Evolutionary conservation across 2,797 vertebrate species (phyloP), one percentile per base, ranked within the genome.

Genomic region (Pangasius macronema): DNA sequence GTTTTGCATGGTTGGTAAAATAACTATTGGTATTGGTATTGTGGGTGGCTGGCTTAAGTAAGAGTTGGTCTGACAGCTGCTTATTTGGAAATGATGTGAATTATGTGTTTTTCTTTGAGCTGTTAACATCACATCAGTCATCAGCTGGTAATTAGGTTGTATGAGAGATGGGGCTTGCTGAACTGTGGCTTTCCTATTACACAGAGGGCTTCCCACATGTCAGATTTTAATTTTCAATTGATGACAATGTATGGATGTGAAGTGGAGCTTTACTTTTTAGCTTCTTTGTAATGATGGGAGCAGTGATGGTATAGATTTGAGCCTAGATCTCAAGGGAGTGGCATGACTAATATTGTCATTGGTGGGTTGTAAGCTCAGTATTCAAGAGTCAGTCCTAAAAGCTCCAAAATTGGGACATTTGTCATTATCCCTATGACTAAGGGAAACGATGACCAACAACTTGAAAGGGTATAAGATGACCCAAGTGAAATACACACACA

Each of bases 61-160:
- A 61, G 5, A 36, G 51, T 55, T 70, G 36, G 65, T 59, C 73
- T 84, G 81, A 67, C 70, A 83, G 11, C 18, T 84, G 55, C 42
- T 87, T 63, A 57, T 87, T 83, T 65, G 75, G 63, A 67, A 68
- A 88, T 85, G 30, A 81, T 61, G 24, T 70, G 73, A 77, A 49
- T 85, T 76, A 27, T 65, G n/a, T 79, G 42, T 39, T 63, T 85
- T 84, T 73, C 30, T 81, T 51, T 53, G 63, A 68, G 49, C 75
- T 49, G 53, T 61, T 81, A 70, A 70, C 75, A 27, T 79, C 63
- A 59, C 42, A 46, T 85, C 77, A 73, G 76, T 85, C 77, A 73
- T 75, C 87, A 75, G 57, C 76, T 75, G 39, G 33, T 85, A 81
- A 88, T 85, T 85, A 55, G 30, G 65, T 42, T 85, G 22, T 51